A percentile compares a stretch with the other conserved stretches of the same genome.
Conservation (phyloP, 2,888 invertebrate genomes). For the Prosapia bicincta region DNA sequence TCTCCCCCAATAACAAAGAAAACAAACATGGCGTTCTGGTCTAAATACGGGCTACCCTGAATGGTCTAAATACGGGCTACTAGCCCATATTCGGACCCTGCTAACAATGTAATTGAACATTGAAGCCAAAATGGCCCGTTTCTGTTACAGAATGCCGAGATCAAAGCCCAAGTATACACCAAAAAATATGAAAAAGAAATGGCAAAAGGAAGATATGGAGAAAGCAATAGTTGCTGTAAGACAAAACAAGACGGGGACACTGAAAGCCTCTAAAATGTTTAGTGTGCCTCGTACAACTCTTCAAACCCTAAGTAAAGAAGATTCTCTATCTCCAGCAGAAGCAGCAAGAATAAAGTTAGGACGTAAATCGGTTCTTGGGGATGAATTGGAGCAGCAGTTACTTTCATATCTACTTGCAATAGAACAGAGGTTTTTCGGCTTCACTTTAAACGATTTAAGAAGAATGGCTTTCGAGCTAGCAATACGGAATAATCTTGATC, state of each 20-base stretch:
- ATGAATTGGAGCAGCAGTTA: conserved; percentile 22
- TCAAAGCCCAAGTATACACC: not conserved
- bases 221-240: not conserved
- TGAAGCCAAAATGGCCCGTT: no score
- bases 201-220: not conserved
- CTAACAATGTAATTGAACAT: no score
- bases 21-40: no score
- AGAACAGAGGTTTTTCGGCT: conserved; percentile 23
- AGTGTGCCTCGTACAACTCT: conserved; percentile 6
- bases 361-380: conserved; percentile 1
- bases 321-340: not conserved
- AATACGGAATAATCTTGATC: conserved; percentile 24
- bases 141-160: not conserved
- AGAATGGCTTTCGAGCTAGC: conserved; percentile 29
- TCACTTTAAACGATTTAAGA: conserved; percentile 20
- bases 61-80: no score
- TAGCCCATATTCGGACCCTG: no score
- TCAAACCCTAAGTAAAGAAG: not conserved
- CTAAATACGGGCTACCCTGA: no score
- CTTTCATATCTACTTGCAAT: conserved; percentile 1
- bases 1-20: no score
- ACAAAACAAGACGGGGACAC: not conserved
- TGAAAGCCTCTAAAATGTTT: not conserved
- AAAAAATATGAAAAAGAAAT: not conserved
- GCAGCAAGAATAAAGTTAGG: conserved; percentile 9